phyloP scores from a whole-genome alignment of 2,888 invertebrate species.

The Meghimatium bilineatum region DNA sequence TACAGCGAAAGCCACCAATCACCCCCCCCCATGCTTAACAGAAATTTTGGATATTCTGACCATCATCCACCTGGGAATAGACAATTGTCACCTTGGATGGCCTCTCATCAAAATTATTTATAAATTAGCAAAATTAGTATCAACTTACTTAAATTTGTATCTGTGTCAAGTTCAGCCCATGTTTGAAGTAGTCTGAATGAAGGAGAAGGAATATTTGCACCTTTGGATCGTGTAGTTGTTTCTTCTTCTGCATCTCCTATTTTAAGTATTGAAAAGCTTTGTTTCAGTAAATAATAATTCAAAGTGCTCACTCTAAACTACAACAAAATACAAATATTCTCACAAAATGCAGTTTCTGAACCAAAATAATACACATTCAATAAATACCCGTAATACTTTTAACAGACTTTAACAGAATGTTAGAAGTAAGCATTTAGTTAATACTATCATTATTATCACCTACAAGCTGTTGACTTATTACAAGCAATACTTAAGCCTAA shows the following conservation, averaged over 20 bases:
- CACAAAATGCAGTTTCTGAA: not conserved
- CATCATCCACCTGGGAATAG: too few species aligned
- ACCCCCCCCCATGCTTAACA: too few species aligned
- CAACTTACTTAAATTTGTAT: conserved; percentile 47
- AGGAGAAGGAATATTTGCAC: conserved; percentile 82
- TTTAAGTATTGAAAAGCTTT: conserved; percentile 5
- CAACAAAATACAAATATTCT: not conserved
- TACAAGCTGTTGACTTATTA: too few species aligned
- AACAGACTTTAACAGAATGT: not conserved
- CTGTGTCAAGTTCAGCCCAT: conserved; percentile 67
- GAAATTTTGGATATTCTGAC: too few species aligned
- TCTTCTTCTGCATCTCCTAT: conserved; percentile 56
- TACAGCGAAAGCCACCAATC: too few species aligned
- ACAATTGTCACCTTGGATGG: too few species aligned
- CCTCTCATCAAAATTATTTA: too few species aligned
- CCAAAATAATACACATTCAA: not conserved
- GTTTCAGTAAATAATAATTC: not conserved
- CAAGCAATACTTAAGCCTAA: too few species aligned
- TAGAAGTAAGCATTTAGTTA: too few species aligned
- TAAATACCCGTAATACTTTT: not conserved
- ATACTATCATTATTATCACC: too few species aligned
- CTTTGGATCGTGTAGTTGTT: conserved; percentile 73
- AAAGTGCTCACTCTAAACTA: not conserved
- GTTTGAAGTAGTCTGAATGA: conserved; percentile 81
- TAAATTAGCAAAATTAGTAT: not conserved